Base-by-base conservation (phyloP, 2,888 invertebrate genomes). In the Eupithecia subumbrata region DNA sequence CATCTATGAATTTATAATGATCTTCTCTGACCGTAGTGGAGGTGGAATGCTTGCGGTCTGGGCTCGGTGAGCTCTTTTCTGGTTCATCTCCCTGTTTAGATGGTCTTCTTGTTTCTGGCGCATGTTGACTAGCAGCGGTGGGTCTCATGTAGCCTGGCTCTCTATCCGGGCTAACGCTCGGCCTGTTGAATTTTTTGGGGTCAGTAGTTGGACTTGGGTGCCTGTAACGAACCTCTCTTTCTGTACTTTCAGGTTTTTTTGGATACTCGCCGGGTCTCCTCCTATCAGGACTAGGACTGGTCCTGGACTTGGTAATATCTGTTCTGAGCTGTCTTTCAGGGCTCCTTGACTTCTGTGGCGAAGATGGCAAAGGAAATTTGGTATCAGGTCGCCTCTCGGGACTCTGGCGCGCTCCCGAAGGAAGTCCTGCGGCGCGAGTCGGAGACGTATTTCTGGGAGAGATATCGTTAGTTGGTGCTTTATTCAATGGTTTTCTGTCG, bases 1-100 rank as follows among this genome's bases (percentile, higher is more conserved):
- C 93, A 63, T 92, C 92, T 69, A 93, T 88, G 77, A 92, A 92
- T 80, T 86, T 91, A 73, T 92, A 91, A 77, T 92, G 90, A 72
- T 93, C 90, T 81, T 92, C 86, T 76, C 86, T 88, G 7, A 87
- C 69, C 78, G 86, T 87, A 22, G 79, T 84, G 1, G 82, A 82
- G 78, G 76, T 77, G 16, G 76, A 45, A 18, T 81, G 76, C 69
- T 81, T 85, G 34, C 82, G 82, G 45, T 88, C 88, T 52, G 88
- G 85, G 67, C 83, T 88, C 43, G 84, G 82, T 72, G 84, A 84
- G 78, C 87, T 91, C 82, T 80, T 86, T 74, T 84, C 86, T 75
- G 88, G 77, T 22, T 83, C 85, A 18, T 77, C 74, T 48, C 69
- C 77, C 63, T 82, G 78, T 71, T 79, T 82, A 11, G 77, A 76